These are phyloP conservation scores for Tapirus terrestris DNA, from an alignment of 2,113 vertebrate species.

Conservation along the genomic window DNA sequence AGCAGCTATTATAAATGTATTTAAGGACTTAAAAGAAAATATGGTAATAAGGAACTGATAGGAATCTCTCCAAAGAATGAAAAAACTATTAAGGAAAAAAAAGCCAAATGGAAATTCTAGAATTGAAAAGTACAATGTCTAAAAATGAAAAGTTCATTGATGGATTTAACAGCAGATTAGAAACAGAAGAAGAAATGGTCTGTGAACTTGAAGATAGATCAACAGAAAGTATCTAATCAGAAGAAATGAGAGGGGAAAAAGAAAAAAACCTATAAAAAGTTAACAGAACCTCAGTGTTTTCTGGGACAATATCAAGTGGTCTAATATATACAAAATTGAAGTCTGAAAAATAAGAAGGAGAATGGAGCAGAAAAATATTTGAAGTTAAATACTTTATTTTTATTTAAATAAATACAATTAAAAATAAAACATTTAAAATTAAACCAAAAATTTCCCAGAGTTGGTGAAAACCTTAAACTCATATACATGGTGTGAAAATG, in stretches of 20 bases:
- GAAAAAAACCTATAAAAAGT: not conserved
- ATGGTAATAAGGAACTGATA: not conserved
- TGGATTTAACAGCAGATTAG: not conserved
- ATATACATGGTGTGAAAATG: not conserved
- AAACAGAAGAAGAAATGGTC: not conserved
- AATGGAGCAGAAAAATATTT: not conserved
- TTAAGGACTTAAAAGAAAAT: conserved; percentile 1
- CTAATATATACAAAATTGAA: not conserved
- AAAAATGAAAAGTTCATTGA: not conserved
- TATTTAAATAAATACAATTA: too few relatives aligned
- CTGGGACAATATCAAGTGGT: not conserved
- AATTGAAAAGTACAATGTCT: not conserved
- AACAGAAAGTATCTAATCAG: not conserved
- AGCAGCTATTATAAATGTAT: not conserved
- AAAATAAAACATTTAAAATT: too few relatives aligned
- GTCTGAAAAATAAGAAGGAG: not conserved
- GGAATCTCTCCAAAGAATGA: not conserved
- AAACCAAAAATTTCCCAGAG: not conserved
- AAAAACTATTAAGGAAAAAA: not conserved
- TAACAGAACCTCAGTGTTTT: not conserved
- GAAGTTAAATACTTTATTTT: not conserved
- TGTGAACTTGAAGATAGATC: not conserved
- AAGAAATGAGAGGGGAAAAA: not conserved
- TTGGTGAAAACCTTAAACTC: not conserved
- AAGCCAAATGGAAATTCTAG: not conserved